Evolutionary conservation across 2,797 vertebrate species (phyloP).

Genomic region (Galaxias olidus): DNA sequence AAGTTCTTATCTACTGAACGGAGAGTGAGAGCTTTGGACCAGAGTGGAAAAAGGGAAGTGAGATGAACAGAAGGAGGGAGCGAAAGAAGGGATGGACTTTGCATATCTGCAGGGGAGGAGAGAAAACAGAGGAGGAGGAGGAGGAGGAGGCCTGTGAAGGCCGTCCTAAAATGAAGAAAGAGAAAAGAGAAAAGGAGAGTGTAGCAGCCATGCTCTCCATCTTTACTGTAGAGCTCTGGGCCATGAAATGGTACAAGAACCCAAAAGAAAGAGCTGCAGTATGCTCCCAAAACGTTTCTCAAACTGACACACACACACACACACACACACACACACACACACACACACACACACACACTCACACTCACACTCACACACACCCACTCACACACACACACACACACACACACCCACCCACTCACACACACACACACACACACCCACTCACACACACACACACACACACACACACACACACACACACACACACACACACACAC

Average conservation of each 20-base stretch:
- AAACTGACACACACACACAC: conserved; percentile 1
- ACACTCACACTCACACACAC: too few species aligned
- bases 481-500: too few species aligned
- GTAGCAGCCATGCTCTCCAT: conserved; percentile 42
- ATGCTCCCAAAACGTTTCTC: conserved; percentile 11
- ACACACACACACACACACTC: too few species aligned
- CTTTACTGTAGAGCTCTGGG: conserved; percentile 44
- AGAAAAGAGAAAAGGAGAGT: conserved; percentile 37
- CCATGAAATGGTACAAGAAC: conserved; percentile 27
- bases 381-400: too few species aligned
- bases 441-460: too few species aligned
- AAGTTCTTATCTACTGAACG: too few species aligned
- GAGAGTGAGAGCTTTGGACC: neutral
- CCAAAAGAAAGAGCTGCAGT: conserved; percentile 4
- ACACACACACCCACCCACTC: too few species aligned
- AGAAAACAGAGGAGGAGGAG: neutral
- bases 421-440: too few species aligned
- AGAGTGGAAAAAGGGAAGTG: neutral
- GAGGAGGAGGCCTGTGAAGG: conserved; percentile 28
- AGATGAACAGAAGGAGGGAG: conserved; percentile 1
- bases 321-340: too few species aligned
- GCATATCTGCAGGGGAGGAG: conserved; percentile 16
- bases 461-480: too few species aligned
- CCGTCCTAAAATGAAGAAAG: conserved; percentile 49
- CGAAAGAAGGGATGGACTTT: conserved; percentile 34